Conservation (phyloP, 2,797 vertebrate genomes). For the Sebastes kiyomatsui region DNA sequence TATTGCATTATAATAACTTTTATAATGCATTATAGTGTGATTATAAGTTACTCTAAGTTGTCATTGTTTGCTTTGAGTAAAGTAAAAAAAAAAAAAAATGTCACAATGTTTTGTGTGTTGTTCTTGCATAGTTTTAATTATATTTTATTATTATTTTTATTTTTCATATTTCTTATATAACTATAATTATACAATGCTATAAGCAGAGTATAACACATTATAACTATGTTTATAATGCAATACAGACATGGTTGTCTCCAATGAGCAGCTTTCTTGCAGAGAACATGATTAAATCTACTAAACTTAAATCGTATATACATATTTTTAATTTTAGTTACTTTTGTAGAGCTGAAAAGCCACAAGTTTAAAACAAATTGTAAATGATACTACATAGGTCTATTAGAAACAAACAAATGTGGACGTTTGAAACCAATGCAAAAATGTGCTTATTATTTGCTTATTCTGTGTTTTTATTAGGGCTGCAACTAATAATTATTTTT, state of each 20-base stretch:
- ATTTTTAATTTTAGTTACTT: not conserved
- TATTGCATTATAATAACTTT: not conserved
- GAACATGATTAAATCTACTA: not conserved
- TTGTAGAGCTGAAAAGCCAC: not conserved
- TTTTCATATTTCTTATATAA: too few relatives aligned
- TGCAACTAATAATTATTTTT: too few relatives aligned
- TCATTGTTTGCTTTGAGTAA: not conserved
- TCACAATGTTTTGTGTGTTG: too few relatives aligned
- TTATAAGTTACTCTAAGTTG: fast-evolving
- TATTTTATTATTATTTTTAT: too few relatives aligned
- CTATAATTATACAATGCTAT: not conserved
- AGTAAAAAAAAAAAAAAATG: too few relatives aligned
- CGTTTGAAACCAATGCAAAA: not conserved
- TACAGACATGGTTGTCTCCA: not conserved
- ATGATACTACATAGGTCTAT: too few relatives aligned
- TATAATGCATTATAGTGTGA: not conserved
- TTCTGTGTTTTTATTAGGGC: not conserved
- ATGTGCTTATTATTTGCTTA: not conserved
- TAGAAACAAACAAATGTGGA: not conserved
- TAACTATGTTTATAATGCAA: not conserved
- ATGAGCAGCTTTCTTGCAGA: not conserved
- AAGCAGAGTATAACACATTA: not conserved
- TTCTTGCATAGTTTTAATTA: not conserved
- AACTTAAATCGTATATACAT: not conserved
- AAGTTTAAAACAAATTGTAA: not conserved